These are phyloP conservation scores for Bufotes viridis DNA, from an alignment of 2,797 vertebrate genomes.

Conservation along the genomic window DNA sequence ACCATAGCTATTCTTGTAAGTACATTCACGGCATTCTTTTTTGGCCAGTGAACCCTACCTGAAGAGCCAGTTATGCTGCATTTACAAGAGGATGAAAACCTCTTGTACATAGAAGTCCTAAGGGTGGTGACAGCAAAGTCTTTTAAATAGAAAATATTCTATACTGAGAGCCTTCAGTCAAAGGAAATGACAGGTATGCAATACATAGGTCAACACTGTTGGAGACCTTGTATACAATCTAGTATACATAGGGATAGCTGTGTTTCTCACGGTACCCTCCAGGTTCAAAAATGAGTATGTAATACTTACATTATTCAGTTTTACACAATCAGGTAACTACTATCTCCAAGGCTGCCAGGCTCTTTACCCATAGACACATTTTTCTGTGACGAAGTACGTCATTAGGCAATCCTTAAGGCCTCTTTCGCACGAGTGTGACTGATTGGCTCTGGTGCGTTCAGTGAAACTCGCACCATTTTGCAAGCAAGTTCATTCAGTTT, in stretches of 20 bases:
- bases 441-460: too few species aligned
- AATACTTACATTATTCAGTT: background rate
- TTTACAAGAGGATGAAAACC: background rate
- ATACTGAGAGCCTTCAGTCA: background rate
- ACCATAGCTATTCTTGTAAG: background rate
- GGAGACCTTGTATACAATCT: background rate
- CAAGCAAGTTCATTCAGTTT: too few species aligned
- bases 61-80: background rate
- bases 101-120: background rate
- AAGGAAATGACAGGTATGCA: background rate
- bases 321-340: background rate
- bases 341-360: background rate
- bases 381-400: background rate
- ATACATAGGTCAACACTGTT: background rate
- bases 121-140: background rate
- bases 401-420: background rate
- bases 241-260: background rate
- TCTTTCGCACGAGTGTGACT: too few species aligned
- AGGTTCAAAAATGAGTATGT: background rate
- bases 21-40: background rate
- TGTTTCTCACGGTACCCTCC: background rate
- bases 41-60: background rate
- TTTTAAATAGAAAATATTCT: background rate
- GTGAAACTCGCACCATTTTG: too few species aligned
- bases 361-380: background rate